A percentile compares a stretch with the other conserved stretches of the same genome.
Evolutionary conservation across 2,113 vertebrate genomes (phyloP).

Genomic region (Butorides virescens): DNA sequence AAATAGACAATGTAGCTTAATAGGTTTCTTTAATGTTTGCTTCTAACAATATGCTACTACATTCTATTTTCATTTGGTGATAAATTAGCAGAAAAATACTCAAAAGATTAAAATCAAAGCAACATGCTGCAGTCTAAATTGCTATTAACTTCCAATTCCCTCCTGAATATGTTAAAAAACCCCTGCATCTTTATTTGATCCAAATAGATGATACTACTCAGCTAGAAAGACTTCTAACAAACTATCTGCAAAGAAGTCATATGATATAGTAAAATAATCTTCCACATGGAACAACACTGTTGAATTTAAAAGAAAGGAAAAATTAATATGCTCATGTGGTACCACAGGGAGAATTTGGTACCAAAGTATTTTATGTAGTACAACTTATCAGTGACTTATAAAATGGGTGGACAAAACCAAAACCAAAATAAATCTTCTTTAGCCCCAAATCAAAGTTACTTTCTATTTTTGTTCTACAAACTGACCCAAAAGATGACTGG

Average conservation of each 20-base stretch:
- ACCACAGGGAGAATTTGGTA: neutral
- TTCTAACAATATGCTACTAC: neutral
- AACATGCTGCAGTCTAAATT: neutral
- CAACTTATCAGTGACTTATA: neutral
- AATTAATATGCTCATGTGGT: neutral
- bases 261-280: neutral
- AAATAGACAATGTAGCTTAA: neutral
- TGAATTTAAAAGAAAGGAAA: neutral
- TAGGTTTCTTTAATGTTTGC: neutral
- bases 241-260: neutral
- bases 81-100: neutral
- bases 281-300: neutral
- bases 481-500: neutral
- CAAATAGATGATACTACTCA: neutral
- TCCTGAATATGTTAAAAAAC: neutral
- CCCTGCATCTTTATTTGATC: neutral
- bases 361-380: neutral
- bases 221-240: neutral
- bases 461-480: neutral
- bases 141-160: neutral
- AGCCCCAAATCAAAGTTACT: neutral
- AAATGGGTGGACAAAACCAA: neutral
- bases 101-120: neutral
- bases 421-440: neutral
- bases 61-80: neutral